These are phyloP conservation scores for Tuberolachnus salignus DNA, from an alignment of 2,888 invertebrate genomes.

Conservation along the genomic window DNA sequence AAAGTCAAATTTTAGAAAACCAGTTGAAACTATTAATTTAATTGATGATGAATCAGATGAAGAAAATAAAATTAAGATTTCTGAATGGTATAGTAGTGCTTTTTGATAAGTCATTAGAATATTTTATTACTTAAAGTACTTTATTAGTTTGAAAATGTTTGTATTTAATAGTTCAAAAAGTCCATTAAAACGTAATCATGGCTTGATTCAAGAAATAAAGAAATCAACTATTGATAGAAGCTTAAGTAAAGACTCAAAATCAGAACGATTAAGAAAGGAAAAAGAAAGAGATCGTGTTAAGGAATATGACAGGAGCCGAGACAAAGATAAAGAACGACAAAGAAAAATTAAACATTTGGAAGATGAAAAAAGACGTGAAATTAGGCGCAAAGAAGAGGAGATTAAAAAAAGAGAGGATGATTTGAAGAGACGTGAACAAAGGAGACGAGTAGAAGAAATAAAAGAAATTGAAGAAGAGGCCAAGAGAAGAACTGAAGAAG, in stretches of 20 bases:
- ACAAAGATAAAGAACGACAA: constrained; percentile 56
- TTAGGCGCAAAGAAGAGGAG: constrained; percentile 52
- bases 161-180: constrained; percentile 23
- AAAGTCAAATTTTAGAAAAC: constrained; percentile 58
- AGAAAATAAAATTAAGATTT: constrained; percentile 43
- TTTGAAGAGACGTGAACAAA: constrained; percentile 54
- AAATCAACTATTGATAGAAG: constrained; percentile 34
- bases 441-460: constrained; percentile 62
- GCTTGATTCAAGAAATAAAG: constrained; percentile 28
- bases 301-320: constrained; percentile 48
- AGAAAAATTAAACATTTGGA: constrained; percentile 52
- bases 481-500: constrained; percentile 57
- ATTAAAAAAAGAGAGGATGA: constrained; percentile 55
- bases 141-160: background rate
- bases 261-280: constrained; percentile 41
- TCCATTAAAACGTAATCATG: constrained; percentile 27
- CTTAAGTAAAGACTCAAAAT: constrained; percentile 32
- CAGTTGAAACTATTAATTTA: constrained; percentile 60
- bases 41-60: constrained; percentile 61
- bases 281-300: constrained; percentile 56
- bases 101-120: background rate
- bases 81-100: background rate
- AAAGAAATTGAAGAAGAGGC: constrained; percentile 62
- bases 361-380: constrained; percentile 49
- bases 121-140: background rate